Evolutionary conservation across 1,140 invertebrate species (phyloP), one percentile per base, ranked within the genome.

Genomic region (Trachelipus rathkii): DNA sequence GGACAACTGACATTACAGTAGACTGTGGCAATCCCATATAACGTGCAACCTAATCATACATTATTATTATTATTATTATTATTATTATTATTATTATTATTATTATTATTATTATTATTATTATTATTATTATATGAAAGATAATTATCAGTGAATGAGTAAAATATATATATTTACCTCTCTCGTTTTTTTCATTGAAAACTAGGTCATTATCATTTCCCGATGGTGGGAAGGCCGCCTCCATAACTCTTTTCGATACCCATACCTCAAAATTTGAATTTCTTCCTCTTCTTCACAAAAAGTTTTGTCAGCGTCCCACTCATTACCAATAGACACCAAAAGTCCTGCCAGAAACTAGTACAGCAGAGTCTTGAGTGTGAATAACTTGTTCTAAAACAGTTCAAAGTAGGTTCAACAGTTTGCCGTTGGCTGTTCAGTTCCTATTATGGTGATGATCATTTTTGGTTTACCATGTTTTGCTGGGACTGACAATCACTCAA

Each of bases 151-250:
- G n/a, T n/a, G n/a, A n/a, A n/a, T n/a, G n/a, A n/a, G n/a, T n/a
- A n/a, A n/a, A n/a, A n/a, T n/a, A n/a, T n/a, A n/a, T n/a, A n/a
- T 50, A 10, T 68, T 33, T 19, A 81, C 80, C 80, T 81, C 80
- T 73, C 80, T 77, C 10, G 80, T 81, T 81, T 73, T 81, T 81
- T 44, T 81, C 80, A 75, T 81, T 81, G 66, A 81, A 81, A 4
- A 81, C 80, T 19, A 81, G 70, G 24, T 81, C 80, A 68, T 81
- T 44, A 81, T 81, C 80, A 81, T 81, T 71, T 81, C 80, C 72
- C 80, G 73, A 67, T 81, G 77, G 10, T 77, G 72, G 10, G 80
- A 75, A 6, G 80, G 77, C 7, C 78, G 70, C 67, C 80, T 76
- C 50, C 80, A 71, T 19, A 77, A 69, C 70, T 78, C 77, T 5